Evolutionary conservation across 2,797 vertebrate genomes (phyloP).

Genomic region (Phalloptychus januarius): DNA sequence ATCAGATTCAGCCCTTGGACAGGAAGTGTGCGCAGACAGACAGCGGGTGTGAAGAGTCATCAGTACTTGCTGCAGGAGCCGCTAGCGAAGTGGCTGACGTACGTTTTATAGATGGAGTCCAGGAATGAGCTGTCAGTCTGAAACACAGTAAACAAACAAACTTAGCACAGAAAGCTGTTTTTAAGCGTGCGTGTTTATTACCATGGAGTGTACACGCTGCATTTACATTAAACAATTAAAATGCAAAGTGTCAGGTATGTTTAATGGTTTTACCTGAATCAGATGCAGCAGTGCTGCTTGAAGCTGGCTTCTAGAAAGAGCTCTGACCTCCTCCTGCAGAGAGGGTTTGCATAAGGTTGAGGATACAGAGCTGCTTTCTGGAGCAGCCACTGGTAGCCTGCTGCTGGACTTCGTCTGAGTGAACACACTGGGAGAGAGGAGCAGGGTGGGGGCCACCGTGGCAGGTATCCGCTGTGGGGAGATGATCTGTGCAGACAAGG

Average conservation of each 20-base stretch:
- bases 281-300: constrained; percentile 89
- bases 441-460: constrained; percentile 79
- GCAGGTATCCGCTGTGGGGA: constrained; percentile 84
- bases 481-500: constrained; percentile 77
- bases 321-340: constrained; percentile 61
- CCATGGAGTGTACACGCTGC: not conserved
- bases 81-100: constrained; percentile 83
- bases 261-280: constrained; percentile 82
- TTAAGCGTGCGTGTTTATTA: not conserved
- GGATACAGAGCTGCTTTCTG: constrained; percentile 43
- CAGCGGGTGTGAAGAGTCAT: constrained; percentile 44
- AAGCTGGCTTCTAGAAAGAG: constrained; percentile 86
- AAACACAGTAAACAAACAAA: constrained; percentile 55
- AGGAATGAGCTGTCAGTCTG: constrained; percentile 93
- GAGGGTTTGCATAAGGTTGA: constrained; percentile 49
- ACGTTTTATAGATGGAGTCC: constrained; percentile 92
- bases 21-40: constrained; percentile 15
- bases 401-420: constrained; percentile 72
- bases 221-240: not conserved
- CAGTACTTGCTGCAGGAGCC: constrained; percentile 73
- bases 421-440: constrained; percentile 92
- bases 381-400: constrained; percentile 15
- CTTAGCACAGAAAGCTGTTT: not conserved
- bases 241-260: not conserved
- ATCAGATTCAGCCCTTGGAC: constrained; percentile 22